phyloP scores from a whole-genome alignment of 2,888 invertebrate species.

The Scrobipalpa atriplicella region DNA sequence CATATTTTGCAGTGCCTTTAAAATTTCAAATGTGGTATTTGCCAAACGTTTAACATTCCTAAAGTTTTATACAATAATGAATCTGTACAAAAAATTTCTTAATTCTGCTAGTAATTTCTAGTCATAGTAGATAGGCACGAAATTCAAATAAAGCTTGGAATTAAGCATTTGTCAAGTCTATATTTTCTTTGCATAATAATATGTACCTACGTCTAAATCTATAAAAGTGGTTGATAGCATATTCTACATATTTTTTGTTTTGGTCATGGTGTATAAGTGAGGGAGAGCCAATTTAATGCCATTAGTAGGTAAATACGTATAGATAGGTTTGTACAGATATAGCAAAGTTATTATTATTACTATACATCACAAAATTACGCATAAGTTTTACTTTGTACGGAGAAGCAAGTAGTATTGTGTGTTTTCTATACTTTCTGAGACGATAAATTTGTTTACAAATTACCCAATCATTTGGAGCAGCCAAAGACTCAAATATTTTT shows the following conservation, averaged over 20 bases:
- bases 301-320: neutral
- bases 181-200: neutral
- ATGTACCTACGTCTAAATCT: neutral
- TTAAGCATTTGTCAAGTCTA: too few relatives aligned
- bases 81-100: neutral
- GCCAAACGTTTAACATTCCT: constrained; percentile 42
- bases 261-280: neutral
- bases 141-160: constrained; percentile 27
- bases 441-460: constrained; percentile 24
- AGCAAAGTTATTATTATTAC: neutral
- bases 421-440: neutral
- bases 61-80: neutral
- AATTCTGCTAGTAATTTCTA: constrained; percentile 39
- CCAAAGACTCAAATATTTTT: constrained; percentile 47
- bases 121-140: constrained; percentile 49
- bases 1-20: constrained; percentile 60
- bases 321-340: constrained; percentile 8
- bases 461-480: constrained; percentile 34
- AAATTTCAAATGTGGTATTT: constrained; percentile 34
- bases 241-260: neutral
- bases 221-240: neutral
- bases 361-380: neutral
- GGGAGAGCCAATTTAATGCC: constrained; percentile 10
- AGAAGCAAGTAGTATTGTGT: constrained; percentile 1
- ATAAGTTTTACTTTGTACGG: constrained; percentile 2